phyloP scores from a whole-genome alignment of 2,888 invertebrate genomes.

The Tetramorium bicarinatum region DNA sequence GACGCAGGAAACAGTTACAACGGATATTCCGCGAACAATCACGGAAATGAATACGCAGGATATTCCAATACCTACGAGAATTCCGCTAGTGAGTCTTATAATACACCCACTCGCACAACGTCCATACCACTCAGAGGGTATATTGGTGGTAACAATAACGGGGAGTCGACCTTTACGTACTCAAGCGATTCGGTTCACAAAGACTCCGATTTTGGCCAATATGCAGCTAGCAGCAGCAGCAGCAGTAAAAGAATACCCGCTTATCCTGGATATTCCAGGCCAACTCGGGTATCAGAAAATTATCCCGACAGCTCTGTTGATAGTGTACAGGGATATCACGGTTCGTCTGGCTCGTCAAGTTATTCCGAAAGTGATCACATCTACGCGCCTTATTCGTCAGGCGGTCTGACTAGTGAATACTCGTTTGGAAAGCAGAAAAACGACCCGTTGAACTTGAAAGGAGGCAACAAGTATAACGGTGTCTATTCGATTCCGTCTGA shows the following conservation, averaged over 20 bases:
- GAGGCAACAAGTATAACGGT: conserved; percentile 59
- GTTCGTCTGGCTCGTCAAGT: conserved; percentile 54
- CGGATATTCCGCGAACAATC: conserved; percentile 67
- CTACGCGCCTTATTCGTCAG: conserved; percentile 62
- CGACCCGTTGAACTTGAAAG: conserved; percentile 41
- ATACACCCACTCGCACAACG: conserved; percentile 64
- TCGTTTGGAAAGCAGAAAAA: conserved; percentile 70
- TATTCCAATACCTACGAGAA: conserved; percentile 57
- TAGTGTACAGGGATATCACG: conserved; percentile 29
- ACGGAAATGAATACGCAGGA: conserved; percentile 57
- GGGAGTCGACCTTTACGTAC: conserved; percentile 65
- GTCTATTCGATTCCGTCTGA: conserved; percentile 55
- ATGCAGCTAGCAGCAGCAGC: conserved; percentile 22
- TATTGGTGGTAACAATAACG: conserved; percentile 65
- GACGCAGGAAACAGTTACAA: conserved; percentile 65
- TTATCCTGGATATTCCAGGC: conserved; percentile 46
- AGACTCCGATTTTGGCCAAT: conserved; percentile 55
- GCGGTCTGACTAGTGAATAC: conserved; percentile 63
- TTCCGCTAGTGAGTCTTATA: conserved; percentile 69
- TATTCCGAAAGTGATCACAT: conserved; percentile 62
- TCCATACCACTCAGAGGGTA: conserved; percentile 68
- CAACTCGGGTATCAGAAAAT: conserved; percentile 23
- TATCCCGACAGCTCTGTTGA: conserved; percentile 6
- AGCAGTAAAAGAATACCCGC: conserved; percentile 45
- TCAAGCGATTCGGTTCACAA: conserved; percentile 59